Conservation (phyloP, 2,888 invertebrate species). For the Drosophila crucigera region DNA sequence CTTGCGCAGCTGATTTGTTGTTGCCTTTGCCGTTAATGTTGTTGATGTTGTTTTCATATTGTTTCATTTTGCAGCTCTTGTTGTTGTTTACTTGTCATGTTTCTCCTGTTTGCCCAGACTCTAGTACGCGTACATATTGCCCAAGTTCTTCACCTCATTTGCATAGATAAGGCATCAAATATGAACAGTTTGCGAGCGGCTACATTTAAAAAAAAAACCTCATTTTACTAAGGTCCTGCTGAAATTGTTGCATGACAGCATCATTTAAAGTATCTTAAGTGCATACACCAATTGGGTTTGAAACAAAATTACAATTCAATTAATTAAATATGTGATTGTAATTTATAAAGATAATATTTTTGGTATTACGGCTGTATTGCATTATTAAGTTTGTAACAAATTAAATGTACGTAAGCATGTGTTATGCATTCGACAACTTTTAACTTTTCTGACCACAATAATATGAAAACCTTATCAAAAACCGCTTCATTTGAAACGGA, state of each 20-base stretch:
- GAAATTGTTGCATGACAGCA: not conserved
- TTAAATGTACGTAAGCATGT: not conserved
- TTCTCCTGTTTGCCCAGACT: slow-evolving; percentile 57
- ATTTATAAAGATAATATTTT: not conserved
- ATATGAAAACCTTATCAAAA: not conserved
- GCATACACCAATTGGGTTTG: not conserved
- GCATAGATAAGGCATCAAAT: slow-evolving; percentile 51
- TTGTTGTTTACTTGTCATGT: slow-evolving; percentile 57
- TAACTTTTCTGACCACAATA: not conserved
- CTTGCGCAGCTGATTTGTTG: slow-evolving; percentile 81
- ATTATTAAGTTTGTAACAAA: not conserved
- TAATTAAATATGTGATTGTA: too few species aligned
- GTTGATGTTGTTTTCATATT: slow-evolving; percentile 72
- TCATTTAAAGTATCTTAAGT: not conserved
- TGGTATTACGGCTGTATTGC: not conserved
- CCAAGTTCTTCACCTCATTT: slow-evolving; percentile 42
- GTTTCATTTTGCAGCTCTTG: slow-evolving; percentile 74
- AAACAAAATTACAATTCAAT: too few species aligned
- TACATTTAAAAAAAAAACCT: not conserved
- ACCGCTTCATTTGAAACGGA: not conserved
- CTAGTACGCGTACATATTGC: slow-evolving; percentile 30
- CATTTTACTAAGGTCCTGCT: slow-evolving; percentile 8
- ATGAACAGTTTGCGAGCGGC: not conserved
- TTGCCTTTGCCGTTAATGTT: slow-evolving; percentile 66
- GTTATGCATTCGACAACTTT: not conserved